Evolutionary conservation across 2,888 invertebrate species (phyloP).

Genomic region (Dione vanillae): DNA sequence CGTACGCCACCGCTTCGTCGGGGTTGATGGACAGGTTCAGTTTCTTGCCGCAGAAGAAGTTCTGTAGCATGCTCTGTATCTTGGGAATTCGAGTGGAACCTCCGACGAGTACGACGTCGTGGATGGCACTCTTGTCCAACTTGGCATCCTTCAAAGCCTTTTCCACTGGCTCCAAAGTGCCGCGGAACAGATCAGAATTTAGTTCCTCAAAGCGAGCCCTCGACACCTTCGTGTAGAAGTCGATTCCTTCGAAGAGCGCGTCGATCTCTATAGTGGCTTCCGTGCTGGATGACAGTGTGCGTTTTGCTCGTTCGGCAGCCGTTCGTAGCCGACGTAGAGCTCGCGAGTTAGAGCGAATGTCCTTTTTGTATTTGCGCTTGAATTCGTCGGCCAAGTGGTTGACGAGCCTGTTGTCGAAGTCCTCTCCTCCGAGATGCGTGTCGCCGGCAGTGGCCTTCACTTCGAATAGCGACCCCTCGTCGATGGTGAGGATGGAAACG

Average conservation of each 20-base stretch:
- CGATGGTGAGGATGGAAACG: too few species aligned
- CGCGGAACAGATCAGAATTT: constrained; percentile 88
- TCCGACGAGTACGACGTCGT: constrained; percentile 92
- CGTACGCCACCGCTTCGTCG: constrained; percentile 92
- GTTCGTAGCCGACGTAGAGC: constrained; percentile 88
- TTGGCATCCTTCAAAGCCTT: constrained; percentile 91
- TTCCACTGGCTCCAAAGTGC: constrained; percentile 90
- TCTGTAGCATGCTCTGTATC: constrained; percentile 89
- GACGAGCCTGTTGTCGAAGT: too few species aligned
- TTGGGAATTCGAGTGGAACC: constrained; percentile 93
- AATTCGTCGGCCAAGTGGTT: constrained; percentile 91
- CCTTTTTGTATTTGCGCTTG: constrained; percentile 88
- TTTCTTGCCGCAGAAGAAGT: constrained; percentile 89
- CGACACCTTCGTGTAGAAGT: constrained; percentile 87
- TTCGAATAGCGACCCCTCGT: too few species aligned
- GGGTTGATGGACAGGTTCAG: constrained; percentile 91
- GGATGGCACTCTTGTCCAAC: constrained; percentile 89
- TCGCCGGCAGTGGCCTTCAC: too few species aligned
- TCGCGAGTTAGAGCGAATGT: constrained; percentile 86
- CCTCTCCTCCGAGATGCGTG: too few species aligned
- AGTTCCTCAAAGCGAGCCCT: constrained; percentile 91
- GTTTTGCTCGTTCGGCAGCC: constrained; percentile 91
- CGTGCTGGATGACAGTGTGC: constrained; percentile 90
- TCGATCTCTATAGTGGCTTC: constrained; percentile 91
- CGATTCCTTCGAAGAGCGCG: constrained; percentile 88